These are phyloP conservation scores for Acanthiza pusilla DNA, from an alignment of 2,797 vertebrate species.

Conservation along the genomic window DNA sequence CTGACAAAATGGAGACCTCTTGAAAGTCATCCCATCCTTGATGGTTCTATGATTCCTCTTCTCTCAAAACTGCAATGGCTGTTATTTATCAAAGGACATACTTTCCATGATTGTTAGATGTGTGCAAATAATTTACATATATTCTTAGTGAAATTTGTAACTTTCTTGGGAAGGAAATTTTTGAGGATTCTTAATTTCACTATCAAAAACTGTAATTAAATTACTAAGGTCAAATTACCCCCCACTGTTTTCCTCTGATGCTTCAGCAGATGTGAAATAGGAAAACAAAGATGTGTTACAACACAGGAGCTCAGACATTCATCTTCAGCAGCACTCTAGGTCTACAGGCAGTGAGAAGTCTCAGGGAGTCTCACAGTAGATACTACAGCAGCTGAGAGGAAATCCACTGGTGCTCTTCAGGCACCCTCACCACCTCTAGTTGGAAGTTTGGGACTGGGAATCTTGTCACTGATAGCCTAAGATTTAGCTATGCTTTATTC, in stretches of 20 bases:
- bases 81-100: background rate
- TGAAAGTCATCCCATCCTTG: background rate
- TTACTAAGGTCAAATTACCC: background rate
- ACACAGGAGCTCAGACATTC: background rate
- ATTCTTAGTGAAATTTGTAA: background rate
- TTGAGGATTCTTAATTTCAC: background rate
- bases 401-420: background rate
- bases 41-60: background rate
- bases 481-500: background rate
- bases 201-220: background rate
- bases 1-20: background rate
- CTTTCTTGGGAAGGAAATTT: background rate
- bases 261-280: background rate
- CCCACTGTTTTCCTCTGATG: background rate
- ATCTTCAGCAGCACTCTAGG: background rate
- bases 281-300: background rate
- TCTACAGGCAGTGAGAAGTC: background rate
- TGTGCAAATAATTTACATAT: background rate
- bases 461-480: background rate
- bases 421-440: background rate
- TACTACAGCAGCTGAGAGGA: background rate
- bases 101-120: background rate
- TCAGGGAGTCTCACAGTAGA: background rate
- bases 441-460: background rate
- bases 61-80: background rate